Evolutionary conservation across 2,113 vertebrate species (phyloP).

Genomic region (Lophura nycthemera): DNA sequence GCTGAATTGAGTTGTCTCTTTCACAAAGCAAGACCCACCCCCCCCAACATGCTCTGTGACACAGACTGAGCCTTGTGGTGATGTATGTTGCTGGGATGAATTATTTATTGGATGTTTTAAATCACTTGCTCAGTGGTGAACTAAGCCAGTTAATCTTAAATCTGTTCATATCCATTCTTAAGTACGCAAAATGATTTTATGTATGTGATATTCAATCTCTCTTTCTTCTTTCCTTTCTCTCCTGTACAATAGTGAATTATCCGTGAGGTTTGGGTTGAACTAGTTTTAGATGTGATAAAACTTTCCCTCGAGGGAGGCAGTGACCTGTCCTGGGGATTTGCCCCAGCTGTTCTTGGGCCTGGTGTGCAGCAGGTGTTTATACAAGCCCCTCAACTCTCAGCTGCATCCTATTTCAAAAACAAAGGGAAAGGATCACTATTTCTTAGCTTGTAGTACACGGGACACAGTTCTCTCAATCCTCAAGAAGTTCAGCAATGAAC

Average conservation of each 20-base stretch:
- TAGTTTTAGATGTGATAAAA: not conserved
- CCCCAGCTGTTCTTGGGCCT: not conserved
- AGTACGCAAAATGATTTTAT: constrained; percentile 38
- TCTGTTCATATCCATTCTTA: constrained; percentile 38
- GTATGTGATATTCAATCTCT: not conserved
- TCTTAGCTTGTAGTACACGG: not conserved
- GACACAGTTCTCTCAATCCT: not conserved
- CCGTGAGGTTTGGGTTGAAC: not conserved
- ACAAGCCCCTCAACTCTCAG: not conserved
- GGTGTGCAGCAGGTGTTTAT: not conserved
- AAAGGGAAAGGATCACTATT: not conserved
- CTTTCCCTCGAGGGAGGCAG: not conserved
- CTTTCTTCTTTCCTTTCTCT: not conserved
- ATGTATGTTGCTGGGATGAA: constrained; percentile 59
- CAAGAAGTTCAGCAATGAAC: not conserved
- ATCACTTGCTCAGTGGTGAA: constrained; percentile 54
- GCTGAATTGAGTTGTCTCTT: constrained; percentile 71
- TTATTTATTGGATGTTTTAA: constrained; percentile 71
- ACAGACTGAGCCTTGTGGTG: not conserved
- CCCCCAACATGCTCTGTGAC: not conserved
- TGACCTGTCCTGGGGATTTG: not conserved
- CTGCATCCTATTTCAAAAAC: not conserved
- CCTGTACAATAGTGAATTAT: not conserved
- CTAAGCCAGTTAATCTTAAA: constrained; percentile 64
- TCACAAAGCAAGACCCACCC: not conserved